These are phyloP conservation scores for Pelobates fuscus DNA, from an alignment of 2,113 vertebrate genomes.

Conservation along the genomic window DNA sequence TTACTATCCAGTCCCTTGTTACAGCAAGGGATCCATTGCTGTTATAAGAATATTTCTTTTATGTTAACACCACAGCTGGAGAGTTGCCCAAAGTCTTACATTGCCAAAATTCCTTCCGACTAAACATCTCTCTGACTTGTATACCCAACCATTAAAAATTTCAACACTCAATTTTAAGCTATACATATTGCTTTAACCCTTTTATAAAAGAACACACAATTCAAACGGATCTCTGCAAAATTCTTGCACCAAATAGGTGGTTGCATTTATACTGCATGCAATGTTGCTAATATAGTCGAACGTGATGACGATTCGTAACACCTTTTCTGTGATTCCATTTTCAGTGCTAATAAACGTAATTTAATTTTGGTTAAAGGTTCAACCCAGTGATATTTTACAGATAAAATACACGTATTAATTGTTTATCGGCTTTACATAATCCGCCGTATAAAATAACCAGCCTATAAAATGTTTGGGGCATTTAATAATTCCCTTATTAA, in stretches of 20 bases:
- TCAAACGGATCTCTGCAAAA: background rate
- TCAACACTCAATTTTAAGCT: slow-evolving; percentile 51
- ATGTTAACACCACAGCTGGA: slow-evolving; percentile 50
- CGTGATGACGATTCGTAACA: too few relatives aligned
- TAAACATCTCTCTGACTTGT: slow-evolving; percentile 45
- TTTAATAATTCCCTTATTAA: slow-evolving; percentile 9
- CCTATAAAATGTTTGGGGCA: too few relatives aligned
- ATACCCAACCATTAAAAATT: slow-evolving; percentile 50
- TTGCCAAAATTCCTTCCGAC: slow-evolving; percentile 46
- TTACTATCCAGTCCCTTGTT: slow-evolving; percentile 1
- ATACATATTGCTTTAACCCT: slow-evolving; percentile 45
- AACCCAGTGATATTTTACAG: too few relatives aligned
- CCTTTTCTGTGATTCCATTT: too few relatives aligned
- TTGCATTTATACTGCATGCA: background rate
- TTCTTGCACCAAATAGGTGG: background rate
- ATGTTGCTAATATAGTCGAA: too few relatives aligned
- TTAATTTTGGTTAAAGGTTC: too few relatives aligned
- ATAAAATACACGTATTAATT: too few relatives aligned
- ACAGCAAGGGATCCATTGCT: slow-evolving; percentile 27
- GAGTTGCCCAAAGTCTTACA: slow-evolving; percentile 33
- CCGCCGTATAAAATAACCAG: too few relatives aligned
- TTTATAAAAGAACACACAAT: background rate
- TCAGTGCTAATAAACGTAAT: too few relatives aligned
- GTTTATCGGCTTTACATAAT: too few relatives aligned
- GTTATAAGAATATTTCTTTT: slow-evolving; percentile 34